Evolutionary conservation across 2,113 vertebrate species (phyloP).

Genomic region (Copsychus sechellarum): DNA sequence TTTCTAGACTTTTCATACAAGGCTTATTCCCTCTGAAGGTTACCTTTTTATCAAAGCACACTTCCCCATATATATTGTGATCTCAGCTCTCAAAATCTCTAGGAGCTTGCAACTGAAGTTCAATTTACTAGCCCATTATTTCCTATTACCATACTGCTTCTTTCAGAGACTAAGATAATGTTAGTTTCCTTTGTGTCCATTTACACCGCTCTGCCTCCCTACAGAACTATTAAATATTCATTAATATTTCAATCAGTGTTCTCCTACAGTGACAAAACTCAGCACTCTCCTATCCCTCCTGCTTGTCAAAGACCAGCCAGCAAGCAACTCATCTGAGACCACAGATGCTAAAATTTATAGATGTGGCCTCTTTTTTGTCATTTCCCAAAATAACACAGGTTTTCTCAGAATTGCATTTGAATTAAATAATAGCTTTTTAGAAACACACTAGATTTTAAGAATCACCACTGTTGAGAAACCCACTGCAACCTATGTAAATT

Average conservation of each 20-base stretch:
- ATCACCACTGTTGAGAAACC: not conserved
- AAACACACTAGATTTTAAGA: not conserved
- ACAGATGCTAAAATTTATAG: not conserved
- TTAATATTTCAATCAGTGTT: not conserved
- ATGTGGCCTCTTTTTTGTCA: not conserved
- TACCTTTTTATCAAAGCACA: conserved; percentile 13
- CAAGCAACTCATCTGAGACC: not conserved
- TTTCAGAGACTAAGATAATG: conserved; percentile 8
- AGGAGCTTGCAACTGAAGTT: not conserved
- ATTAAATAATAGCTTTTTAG: not conserved
- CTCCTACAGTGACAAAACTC: not conserved
- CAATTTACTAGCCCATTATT: not conserved
- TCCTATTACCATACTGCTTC: not conserved
- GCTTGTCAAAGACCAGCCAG: not conserved
- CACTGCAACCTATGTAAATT: not conserved
- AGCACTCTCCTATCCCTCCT: not conserved
- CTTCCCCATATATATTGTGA: not conserved
- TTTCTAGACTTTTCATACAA: not conserved
- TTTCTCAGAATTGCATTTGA: not conserved
- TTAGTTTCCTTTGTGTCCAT: not conserved
- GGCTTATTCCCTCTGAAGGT: not conserved
- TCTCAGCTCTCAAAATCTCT: not conserved
- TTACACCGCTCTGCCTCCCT: not conserved
- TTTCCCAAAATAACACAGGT: not conserved
- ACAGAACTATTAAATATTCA: not conserved